Base-by-base conservation (phyloP, 2,113 vertebrate species). In the Corynorhinus townsendii region DNA sequence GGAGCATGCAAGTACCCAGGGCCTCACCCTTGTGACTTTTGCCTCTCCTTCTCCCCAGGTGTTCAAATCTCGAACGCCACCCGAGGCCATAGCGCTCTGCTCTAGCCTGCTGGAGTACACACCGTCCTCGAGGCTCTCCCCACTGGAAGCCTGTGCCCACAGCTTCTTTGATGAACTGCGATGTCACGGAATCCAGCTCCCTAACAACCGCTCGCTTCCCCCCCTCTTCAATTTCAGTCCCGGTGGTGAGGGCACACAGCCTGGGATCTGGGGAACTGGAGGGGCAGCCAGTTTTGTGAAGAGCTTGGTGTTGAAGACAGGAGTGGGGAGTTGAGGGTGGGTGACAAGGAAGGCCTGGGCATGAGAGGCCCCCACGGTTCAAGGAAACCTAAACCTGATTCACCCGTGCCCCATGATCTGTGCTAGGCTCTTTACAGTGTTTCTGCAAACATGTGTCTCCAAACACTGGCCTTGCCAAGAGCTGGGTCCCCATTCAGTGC, bases 141-240 rank as follows among this genome's bases (percentile, higher is more conserved):
- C 99, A 0, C 98, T 99, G 76, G 99, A 99, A 97, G 99, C 99
- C 56, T 99, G 99, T 10, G 99, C 99, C 56, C 99, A 99, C 83
- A 98, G 99, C 71, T 99, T 99, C 98, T 99, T 99, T 2, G 99
- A 99, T 2, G 99, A 99, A 97, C 98, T 99, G 75, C 99, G 99
- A 66, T 98, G 99, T 93, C 99, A 98, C 6, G 99, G 98, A 95
- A 98, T 99, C 90, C 99, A 99, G 83, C 98, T 99, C 93, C 99
- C 99, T 97, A 99, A 99, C 40, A 99, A 99, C 35, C 98, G 99
- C 95, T 99, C 99, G 66, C 98, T 99, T 95, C 99, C 99, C 33
- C 98, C 98, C 0, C 99, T 99, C 96, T 99, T 99, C 98, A 99
- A 99, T 97, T 99, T 99, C 98, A 99, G 99, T 98, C 98, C 99